phyloP scores from a whole-genome alignment of 2,113 vertebrate genomes.

The Vulpes vulpes region DNA sequence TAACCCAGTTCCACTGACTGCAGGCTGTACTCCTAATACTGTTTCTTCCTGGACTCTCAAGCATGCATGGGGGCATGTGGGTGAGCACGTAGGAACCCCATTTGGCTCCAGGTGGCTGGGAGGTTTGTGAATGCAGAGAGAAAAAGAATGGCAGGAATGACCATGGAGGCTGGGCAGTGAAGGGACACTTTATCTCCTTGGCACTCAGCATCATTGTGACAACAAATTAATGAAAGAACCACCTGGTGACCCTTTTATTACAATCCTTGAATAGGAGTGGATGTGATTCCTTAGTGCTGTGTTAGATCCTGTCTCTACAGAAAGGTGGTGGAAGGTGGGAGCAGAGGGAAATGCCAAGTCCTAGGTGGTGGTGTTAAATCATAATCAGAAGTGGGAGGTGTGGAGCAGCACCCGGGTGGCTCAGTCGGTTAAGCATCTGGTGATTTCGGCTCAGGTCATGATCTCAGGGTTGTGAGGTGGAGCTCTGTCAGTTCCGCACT shows the following conservation, averaged over 20 bases:
- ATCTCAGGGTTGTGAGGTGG: neutral
- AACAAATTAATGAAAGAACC: neutral
- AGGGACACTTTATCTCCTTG: neutral
- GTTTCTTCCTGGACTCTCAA: neutral
- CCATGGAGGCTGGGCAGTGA: accelerated
- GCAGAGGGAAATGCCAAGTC: neutral
- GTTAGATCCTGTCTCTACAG: neutral
- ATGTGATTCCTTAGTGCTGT: neutral
- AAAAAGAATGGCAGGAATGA: too few species aligned
- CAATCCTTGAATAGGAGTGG: neutral
- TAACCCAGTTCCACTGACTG: neutral
- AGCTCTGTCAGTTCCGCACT: neutral
- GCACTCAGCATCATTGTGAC: neutral
- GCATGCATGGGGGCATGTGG: too few species aligned
- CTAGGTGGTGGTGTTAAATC: neutral
- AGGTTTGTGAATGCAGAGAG: neutral
- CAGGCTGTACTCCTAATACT: too few species aligned
- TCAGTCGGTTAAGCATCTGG: neutral
- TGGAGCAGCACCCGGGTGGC: neutral
- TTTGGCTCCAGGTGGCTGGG: neutral
- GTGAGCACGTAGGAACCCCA: neutral
- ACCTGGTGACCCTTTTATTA: neutral
- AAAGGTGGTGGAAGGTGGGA: neutral
- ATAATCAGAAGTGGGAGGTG: neutral
- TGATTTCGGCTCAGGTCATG: neutral